Percentiles rank a stretch among this genome's conserved stretches.
phyloP scores from a whole-genome alignment of 2,797 vertebrate species.

The Myoxocephalus aenaeus region DNA sequence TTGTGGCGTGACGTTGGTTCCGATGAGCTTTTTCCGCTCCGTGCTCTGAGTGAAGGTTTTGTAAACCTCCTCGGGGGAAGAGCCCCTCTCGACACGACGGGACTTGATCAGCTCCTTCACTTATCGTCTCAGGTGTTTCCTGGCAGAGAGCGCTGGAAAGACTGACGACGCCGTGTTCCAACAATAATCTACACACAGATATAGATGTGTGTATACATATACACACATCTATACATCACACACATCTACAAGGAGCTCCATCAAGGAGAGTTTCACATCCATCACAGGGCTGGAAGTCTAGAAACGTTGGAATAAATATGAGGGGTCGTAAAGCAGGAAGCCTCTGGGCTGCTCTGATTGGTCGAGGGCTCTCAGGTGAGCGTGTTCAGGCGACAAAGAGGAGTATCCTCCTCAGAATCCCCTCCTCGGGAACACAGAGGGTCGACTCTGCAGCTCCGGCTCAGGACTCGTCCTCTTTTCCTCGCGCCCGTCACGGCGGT shows the following conservation, averaged over 20 bases:
- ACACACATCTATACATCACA: neutral
- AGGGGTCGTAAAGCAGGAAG: neutral
- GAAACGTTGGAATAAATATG: neutral
- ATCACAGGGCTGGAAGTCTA: too few relatives aligned
- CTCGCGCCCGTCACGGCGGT: slow-evolving; percentile 35
- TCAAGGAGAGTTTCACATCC: too few relatives aligned
- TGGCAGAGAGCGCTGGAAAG: slow-evolving; percentile 75
- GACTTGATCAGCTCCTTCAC: slow-evolving; percentile 64
- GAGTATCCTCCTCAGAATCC: neutral
- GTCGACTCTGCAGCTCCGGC: neutral
- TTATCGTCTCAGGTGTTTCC: slow-evolving; percentile 73
- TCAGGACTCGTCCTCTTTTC: slow-evolving; percentile 33
- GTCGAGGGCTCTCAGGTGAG: slow-evolving; percentile 10
- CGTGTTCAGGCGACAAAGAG: neutral
- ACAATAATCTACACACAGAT: neutral
- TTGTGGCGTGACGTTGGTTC: neutral
- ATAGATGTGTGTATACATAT: neutral
- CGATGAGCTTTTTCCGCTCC: neutral
- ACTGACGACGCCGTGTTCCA: slow-evolving; percentile 37
- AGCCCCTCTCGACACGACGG: slow-evolving; percentile 60
- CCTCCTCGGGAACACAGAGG: slow-evolving; percentile 28
- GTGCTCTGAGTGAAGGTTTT: slow-evolving; percentile 28
- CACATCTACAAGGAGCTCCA: neutral
- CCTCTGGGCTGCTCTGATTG: neutral
- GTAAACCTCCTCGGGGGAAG: neutral